Evolutionary conservation across 2,888 invertebrate species (phyloP).

Genomic region (Pyrgus malvae): DNA sequence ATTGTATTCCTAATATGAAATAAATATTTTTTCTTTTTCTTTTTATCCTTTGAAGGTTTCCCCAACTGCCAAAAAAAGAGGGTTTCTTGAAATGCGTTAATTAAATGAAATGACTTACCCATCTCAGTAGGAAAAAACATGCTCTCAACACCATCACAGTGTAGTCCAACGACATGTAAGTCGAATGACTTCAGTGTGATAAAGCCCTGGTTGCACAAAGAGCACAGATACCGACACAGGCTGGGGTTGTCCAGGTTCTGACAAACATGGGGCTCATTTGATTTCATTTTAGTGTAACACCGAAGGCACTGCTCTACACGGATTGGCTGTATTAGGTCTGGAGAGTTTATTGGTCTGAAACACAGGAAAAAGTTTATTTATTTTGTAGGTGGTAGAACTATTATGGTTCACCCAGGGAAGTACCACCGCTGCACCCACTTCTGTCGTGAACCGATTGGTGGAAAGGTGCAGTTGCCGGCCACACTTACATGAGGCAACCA

Average conservation of each 20-base stretch:
- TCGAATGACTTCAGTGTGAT: conserved; percentile 44
- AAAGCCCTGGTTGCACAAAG: conserved; percentile 49
- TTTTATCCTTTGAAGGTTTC: too few species aligned
- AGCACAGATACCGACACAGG: conserved; percentile 38
- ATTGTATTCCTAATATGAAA: too few species aligned
- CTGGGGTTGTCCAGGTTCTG: neutral
- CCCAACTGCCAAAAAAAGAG: too few species aligned
- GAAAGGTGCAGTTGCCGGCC: too few species aligned
- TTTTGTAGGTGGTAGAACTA: too few species aligned
- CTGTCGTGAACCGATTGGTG: too few species aligned
- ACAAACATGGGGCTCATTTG: neutral
- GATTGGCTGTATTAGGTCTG: conserved; percentile 47
- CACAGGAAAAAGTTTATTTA: too few species aligned
- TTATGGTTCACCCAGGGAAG: too few species aligned
- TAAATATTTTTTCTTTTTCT: too few species aligned
- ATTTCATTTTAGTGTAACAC: conserved; percentile 23
- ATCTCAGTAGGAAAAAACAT: conserved; percentile 50
- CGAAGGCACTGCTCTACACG: conserved; percentile 49
- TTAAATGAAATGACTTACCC: conserved; percentile 37
- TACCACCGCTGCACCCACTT: too few species aligned
- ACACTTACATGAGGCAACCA: too few species aligned
- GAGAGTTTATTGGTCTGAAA: conserved; percentile 44
- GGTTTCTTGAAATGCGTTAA: neutral
- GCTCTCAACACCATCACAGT: conserved; percentile 46
- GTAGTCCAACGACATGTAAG: conserved; percentile 48